Percentiles rank a stretch among this genome's conserved stretches.
Evolutionary conservation across 2,888 invertebrate genomes (phyloP).

Genomic region (Polydrusus cervinus): DNA sequence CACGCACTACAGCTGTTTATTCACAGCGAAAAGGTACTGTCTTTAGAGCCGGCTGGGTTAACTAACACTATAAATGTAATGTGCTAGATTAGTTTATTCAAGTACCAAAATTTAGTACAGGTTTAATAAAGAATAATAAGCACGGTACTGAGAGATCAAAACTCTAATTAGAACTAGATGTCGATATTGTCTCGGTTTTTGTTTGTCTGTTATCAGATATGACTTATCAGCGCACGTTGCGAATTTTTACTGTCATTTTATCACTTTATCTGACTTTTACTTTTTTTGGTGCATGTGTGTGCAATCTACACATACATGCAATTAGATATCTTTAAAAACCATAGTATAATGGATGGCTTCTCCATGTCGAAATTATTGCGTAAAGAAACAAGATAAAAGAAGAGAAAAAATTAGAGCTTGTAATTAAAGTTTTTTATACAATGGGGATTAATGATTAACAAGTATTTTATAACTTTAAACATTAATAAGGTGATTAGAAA

Average conservation of each 20-base stretch:
- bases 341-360: too few species aligned
- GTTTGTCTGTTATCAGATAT: constrained; percentile 14
- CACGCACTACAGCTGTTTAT: constrained; percentile 7
- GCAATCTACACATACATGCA: background rate
- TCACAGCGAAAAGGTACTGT: background rate
- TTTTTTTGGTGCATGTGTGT: background rate
- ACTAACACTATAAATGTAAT: background rate
- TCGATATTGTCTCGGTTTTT: background rate
- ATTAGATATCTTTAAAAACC: too few species aligned
- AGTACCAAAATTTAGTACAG: background rate
- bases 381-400: too few species aligned
- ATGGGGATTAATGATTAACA: too few species aligned
- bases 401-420: too few species aligned
- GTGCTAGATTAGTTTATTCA: background rate
- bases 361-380: too few species aligned
- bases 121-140: background rate
- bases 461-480: too few species aligned
- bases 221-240: constrained; percentile 8
- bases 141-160: background rate
- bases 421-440: too few species aligned
- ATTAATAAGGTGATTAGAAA: too few species aligned
- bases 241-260: constrained; percentile 5
- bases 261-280: background rate
- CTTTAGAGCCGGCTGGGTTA: background rate
- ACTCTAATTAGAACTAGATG: constrained; percentile 1